Evolutionary conservation across 2,113 vertebrate genomes (phyloP), one percentile per base, ranked within the genome.

Genomic region (Salvelinus sp.): DNA sequence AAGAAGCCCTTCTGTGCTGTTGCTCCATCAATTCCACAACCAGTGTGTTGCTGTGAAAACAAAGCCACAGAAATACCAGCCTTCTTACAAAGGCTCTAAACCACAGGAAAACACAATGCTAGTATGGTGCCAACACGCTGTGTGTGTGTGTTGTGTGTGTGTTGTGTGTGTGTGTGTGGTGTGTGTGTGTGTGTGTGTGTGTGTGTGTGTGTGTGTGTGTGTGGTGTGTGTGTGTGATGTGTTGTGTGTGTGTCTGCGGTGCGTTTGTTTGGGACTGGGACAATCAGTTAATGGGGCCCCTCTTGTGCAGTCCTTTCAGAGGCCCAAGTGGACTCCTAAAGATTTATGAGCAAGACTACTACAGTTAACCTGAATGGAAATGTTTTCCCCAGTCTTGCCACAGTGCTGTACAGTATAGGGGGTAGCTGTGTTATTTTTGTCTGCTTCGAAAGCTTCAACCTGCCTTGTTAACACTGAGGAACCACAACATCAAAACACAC

Each of bases 1-100:
- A 10, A 62, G 58, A 62, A n/a, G n/a, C 58, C 58, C 18, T 18
- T 71, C 76, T 83, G 78, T 82, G 76, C 67, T 25, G 60, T 73
- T 84, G 67, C 74, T 3, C 14, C 78, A 74, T 18, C 23, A 25
- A 74, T 65, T 66, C 62, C 58, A 48, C 38, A 76, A 58, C 70
- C 72, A 75, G 57, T 28, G 1, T 63, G 72, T 71, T 68, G 50
- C 79, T 72, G 72, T 57, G 75, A 58, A 70, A 76, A 50, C 25
- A 22, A 38, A 38, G 44, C 47, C 76, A 20, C 65, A 10, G 50
- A 14, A 54, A 16, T 1, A 16, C 16, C 4, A 23, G 23, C 22
- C 47, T 74, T 47, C 28, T 22, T 22, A 68, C 58, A 78, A 70
- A 73, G 50, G 63, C 38, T 33, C 48, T 30, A 67, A 67, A 13